Base-by-base conservation (phyloP, 2,113 vertebrate genomes). In the Phalacrocorax aristotelis region DNA sequence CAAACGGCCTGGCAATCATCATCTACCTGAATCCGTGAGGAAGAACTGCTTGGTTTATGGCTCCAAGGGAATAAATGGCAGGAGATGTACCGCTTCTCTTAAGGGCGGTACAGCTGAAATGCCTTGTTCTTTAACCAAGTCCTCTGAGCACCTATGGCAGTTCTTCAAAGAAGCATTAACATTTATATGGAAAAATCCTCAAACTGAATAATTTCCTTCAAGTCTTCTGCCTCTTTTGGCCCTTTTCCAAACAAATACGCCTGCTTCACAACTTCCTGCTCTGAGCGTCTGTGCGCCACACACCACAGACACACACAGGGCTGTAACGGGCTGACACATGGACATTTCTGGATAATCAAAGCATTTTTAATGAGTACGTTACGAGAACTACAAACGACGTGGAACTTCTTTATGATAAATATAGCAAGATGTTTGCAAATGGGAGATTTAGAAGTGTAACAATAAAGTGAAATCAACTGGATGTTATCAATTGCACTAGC, bases 191-290 rank as follows among this genome's bases (percentile, higher is more conserved):
- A 92, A 95, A 97, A 97, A 49, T n/a, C 79, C 72, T 49, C 40
- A 95, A 95, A 97, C 17, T 1, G 15, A 97, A 94, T 58, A 2
- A 88, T 77, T 96, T 95, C 83, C 89, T 96, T 93, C 72, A 90
- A 87, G 90, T 88, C 76, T 88, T 82, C 91, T 68, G 92, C 64
- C 60, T 81, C 89, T 88, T 89, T 51, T 95, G 97, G 90, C 65
- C 90, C 36, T 60, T 40, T 83, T 90, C 85, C 92, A 92, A 82
- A 68, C 82, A 91, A 83, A 97, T 61, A 54, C 82, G 77, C 69
- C 58, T 48, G 71, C 92, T 90, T 57, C 91, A 40, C 32, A 58
- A 6, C 32, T 38, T 93, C 46, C 93, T 75, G 91, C 75, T 95
- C 81, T 10, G 1, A 10, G 19, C 15, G 30, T 83, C 90, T 94